Evolutionary conservation across 2,113 vertebrate species (phyloP).

Genomic region (Urocolius indicus): DNA sequence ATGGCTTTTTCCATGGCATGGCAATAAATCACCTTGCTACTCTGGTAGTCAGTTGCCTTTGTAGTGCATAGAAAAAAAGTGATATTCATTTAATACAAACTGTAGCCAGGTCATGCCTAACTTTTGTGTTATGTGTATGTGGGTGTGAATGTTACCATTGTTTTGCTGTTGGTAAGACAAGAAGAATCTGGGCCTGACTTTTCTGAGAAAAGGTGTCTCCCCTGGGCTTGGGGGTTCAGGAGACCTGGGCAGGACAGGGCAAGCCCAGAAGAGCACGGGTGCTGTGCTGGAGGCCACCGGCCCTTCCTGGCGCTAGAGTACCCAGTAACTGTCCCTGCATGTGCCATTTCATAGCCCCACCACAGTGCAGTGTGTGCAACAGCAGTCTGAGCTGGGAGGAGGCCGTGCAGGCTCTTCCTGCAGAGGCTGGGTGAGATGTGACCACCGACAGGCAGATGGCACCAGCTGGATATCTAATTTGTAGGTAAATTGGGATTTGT

Average conservation of each 20-base stretch:
- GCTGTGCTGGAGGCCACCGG: background rate
- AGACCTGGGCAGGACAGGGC: background rate
- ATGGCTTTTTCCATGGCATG: background rate
- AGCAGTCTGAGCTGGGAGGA: background rate
- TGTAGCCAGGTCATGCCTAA: background rate
- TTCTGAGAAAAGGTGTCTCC: background rate
- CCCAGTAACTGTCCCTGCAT: background rate
- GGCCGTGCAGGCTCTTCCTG: background rate
- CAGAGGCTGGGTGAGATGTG: slow-evolving; percentile 32
- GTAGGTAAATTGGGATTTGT: slow-evolving; percentile 44
- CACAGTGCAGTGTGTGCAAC: fast-evolving
- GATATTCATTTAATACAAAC: background rate
- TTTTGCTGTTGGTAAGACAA: background rate
- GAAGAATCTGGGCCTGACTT: background rate
- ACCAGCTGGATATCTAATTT: slow-evolving; percentile 63
- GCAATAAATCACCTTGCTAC: background rate
- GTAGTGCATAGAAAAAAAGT: background rate
- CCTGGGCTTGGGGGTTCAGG: background rate
- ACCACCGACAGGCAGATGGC: slow-evolving; percentile 61
- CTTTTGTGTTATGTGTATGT: background rate
- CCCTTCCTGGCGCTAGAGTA: fast-evolving
- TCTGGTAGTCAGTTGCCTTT: background rate
- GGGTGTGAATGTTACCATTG: background rate
- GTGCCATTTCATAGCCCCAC: background rate
- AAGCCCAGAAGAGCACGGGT: background rate